These are phyloP conservation scores for Istiophorus platypterus DNA, from an alignment of 2,113 vertebrate genomes.

Conservation along the genomic window DNA sequence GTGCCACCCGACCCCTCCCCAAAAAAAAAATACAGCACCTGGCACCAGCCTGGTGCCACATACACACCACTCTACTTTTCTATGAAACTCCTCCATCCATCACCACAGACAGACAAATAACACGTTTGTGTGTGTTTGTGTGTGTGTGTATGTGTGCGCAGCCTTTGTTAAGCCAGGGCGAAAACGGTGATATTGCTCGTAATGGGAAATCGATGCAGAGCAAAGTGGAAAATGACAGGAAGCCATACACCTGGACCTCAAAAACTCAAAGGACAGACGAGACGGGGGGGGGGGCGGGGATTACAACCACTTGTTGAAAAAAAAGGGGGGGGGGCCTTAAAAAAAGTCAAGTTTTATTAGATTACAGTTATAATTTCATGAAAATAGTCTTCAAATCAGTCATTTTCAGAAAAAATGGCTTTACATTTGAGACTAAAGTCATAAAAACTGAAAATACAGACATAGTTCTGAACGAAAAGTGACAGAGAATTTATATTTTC, in stretches of 20 bases:
- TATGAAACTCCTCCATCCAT: slow-evolving; percentile 23
- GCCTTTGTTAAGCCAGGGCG: slow-evolving; percentile 22
- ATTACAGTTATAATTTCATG: neutral
- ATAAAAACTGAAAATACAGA: too few species aligned
- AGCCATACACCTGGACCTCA: neutral
- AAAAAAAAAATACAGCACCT: slow-evolving; percentile 19
- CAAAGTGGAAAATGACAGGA: too few species aligned
- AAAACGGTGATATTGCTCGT: slow-evolving; percentile 29
- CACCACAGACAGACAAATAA: slow-evolving; percentile 6
- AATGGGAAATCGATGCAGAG: slow-evolving; percentile 52
- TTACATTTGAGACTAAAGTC: too few species aligned
- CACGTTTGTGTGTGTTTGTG: neutral
- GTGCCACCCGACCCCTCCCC: slow-evolving; percentile 9
- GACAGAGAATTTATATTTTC: too few species aligned
- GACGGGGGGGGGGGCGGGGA: neutral
- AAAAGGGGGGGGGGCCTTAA: too few species aligned
- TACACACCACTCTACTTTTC: neutral
- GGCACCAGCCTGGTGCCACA: too few species aligned
- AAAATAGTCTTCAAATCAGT: too few species aligned
- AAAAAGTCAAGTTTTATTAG: neutral
- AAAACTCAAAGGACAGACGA: neutral
- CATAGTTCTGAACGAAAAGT: too few species aligned
- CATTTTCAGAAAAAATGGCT: too few species aligned
- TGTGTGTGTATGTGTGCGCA: neutral
- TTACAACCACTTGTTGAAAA: neutral